Conservation (phyloP, 1,140 invertebrate genomes). For the Pentalonia nigronervosa region DNA sequence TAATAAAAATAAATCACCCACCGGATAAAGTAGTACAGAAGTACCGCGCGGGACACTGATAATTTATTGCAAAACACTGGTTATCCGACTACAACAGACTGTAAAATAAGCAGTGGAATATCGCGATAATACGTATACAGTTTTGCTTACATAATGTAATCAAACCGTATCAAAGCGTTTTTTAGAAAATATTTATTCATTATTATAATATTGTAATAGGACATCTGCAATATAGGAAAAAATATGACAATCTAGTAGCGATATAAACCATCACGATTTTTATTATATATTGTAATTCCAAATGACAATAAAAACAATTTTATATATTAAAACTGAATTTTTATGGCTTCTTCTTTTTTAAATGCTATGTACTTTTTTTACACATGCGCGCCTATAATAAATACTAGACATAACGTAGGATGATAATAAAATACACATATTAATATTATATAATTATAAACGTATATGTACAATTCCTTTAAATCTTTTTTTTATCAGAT, state of each 20-base stretch:
- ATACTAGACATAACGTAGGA: background rate
- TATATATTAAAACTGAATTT: background rate
- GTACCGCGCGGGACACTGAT: background rate
- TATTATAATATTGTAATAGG: background rate
- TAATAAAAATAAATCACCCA: constrained; percentile 21
- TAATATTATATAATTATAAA: background rate
- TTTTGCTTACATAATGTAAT: background rate
- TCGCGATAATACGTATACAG: background rate
- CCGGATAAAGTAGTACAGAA: background rate
- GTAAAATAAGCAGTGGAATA: background rate
- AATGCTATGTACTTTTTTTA: too few species aligned
- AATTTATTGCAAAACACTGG: background rate
- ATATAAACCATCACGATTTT: background rate
- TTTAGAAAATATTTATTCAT: background rate
- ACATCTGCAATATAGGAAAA: background rate
- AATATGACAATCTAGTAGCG: background rate
- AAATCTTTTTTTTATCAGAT: background rate
- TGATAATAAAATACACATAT: background rate
- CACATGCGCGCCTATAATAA: too few species aligned
- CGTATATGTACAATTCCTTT: background rate
- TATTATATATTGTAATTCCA: too few species aligned
- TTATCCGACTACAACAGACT: background rate
- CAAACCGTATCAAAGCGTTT: background rate
- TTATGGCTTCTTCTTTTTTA: background rate
- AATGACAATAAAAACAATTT: too few species aligned